Evolutionary conservation across 2,888 invertebrate species (phyloP).

Genomic region (Ornithoptera priamus): DNA sequence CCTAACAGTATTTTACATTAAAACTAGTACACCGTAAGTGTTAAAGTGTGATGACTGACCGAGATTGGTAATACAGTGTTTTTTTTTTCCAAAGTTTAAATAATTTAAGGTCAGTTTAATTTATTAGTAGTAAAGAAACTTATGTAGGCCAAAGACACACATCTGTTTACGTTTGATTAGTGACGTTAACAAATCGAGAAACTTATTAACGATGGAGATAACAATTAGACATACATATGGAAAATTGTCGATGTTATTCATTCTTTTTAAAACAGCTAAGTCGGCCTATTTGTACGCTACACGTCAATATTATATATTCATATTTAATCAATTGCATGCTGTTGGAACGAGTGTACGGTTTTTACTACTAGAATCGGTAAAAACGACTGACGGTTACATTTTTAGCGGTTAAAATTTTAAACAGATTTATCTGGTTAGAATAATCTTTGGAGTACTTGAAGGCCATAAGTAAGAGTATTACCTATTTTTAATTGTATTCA

Average conservation of each 20-base stretch:
- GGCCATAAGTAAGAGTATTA: neutral
- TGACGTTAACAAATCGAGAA: no score
- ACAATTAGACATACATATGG: no score
- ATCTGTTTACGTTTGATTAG: neutral
- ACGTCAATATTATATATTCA: neutral
- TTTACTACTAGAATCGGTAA: neutral
- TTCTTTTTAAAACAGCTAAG: neutral
- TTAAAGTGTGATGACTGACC: neutral
- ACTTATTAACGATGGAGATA: no score
- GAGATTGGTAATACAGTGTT: neutral
- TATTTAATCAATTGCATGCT: neutral
- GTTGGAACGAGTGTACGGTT: neutral
- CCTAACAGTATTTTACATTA: slow-evolving; percentile 25
- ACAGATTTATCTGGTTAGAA: neutral
- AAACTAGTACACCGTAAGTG: neutral
- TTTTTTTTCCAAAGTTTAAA: neutral
- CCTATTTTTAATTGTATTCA: neutral
- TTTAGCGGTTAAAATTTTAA: neutral
- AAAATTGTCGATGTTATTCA: no score
- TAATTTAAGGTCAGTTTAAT: no score
- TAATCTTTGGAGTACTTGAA: neutral
- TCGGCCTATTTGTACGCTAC: neutral
- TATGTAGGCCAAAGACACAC: neutral
- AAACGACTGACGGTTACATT: neutral
- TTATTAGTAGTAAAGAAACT: neutral